Evolutionary conservation across 2,113 vertebrate species (phyloP), one percentile per base, ranked within the genome.

Genomic region (Engraulis encrasicolus): DNA sequence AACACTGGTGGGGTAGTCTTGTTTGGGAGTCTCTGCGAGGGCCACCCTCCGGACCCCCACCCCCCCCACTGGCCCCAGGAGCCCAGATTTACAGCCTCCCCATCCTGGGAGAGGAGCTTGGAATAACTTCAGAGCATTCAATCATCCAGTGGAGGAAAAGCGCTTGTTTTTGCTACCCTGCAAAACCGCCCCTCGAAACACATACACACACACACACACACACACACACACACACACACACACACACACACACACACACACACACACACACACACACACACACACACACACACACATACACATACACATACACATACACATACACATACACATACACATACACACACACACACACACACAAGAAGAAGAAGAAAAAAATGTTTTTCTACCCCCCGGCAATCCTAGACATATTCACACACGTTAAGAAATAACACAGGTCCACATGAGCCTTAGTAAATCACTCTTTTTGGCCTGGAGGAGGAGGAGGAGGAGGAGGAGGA

Each of bases 321-420:
- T 7, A 61, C n/a, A 61, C 54, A 52, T 18, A 61, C n/a, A 66
- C n/a, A n/a, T n/a, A 20, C 17, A 34, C 23, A 71, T 12, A 71
- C 27, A 71, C 61, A 66, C n/a, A 61, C n/a, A 61, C 54, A 52
- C 50, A 61, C n/a, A 66, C n/a, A n/a, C n/a, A n/a, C n/a, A n/a
- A n/a, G n/a, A n/a, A n/a, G n/a, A n/a, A n/a, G n/a, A n/a, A n/a
- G n/a, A n/a, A 19, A 54, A 19, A 54, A 54, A 54, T 54, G 52
- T 54, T 54, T 54, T 19, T 54, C 15, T 18, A 15, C 18, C 18
- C 52, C 52, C 52, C 52, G 9, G 9, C 40, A 45, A 3, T 18
- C 52, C 15, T 18, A 20, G 2, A 54, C 52, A 54, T 19, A 54
- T 19, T 20, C 18, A 58, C 52, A 58, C 52, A 58, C n/a, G n/a